Evolutionary conservation across 2,888 invertebrate genomes (phyloP), one percentile per base, ranked within the genome.

Genomic region (Habrosyne pyritoides): DNA sequence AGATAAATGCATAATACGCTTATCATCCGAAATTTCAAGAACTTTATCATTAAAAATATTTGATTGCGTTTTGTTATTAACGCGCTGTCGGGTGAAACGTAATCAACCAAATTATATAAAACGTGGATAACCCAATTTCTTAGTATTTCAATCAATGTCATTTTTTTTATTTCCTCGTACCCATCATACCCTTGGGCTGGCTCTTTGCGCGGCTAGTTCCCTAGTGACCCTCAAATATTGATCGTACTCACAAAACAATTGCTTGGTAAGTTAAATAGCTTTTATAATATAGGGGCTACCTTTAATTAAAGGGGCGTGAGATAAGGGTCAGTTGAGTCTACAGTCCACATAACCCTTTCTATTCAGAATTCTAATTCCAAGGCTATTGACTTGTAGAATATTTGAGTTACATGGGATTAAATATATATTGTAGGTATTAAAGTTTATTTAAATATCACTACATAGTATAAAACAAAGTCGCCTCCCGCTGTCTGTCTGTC

Each of bases 251-350:
- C n/a, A 42, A 42, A 42, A 42, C 42, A 42, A 42, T 42, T 42
- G 42, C 42, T 42, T 8, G 18, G 42, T 42, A 42, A 42, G 42
- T 42, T 42, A 42, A 42, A 42, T 42, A 42, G 42, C 42, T 42
- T 42, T 42, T 18, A 42, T 42, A 42, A 42, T 42, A 42, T 42
- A 42, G 12, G 18, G 42, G 42, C 18, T 18, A 42, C 42, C 42
- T 42, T 42, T 42, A 42, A 42, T 42, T 42, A 42, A 42, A 42
- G 42, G 36, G 42, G 42, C 42, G 6, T 42, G 42, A 42, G 42
- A 42, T 18, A 42, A 42, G 42, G 42, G 42, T 42, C 42, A 18
- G 42, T 42, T n/a, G 18, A 42, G 8, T 42, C 42, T 42, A 42
- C 18, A 42, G 8, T 18, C 3, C 6, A 42, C 12, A 42, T 18